These are phyloP conservation scores for Propithecus coquereli DNA, from an alignment of 2,113 vertebrate genomes.

Conservation along the genomic window DNA sequence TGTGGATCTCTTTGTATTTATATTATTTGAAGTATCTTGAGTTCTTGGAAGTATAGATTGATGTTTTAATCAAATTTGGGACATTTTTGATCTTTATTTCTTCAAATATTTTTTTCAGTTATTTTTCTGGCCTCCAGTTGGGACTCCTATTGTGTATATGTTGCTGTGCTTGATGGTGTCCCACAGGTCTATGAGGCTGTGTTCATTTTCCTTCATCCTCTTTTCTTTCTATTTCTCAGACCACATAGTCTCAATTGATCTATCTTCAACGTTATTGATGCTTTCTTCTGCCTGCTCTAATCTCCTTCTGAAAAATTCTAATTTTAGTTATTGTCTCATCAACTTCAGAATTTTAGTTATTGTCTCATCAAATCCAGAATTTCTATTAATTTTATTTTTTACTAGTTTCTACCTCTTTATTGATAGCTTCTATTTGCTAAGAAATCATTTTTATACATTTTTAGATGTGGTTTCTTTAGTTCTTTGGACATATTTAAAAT, in stretches of 20 bases:
- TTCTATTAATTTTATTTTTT: neutral
- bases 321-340: neutral
- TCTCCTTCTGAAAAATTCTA: neutral
- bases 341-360: neutral
- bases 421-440: neutral
- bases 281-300: neutral
- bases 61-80: neutral
- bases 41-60: neutral
- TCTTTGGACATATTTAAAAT: neutral
- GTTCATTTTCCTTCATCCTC: neutral
- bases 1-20: neutral
- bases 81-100: neutral
- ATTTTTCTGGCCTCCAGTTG: neutral
- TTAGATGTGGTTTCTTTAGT: neutral
- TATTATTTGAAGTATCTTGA: neutral
- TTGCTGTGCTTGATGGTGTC: neutral
- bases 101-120: neutral
- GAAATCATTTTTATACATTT: neutral
- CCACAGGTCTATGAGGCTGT: neutral
- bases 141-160: neutral
- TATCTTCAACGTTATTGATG: neutral
- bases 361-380: neutral
- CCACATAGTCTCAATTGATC: neutral
- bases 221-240: neutral
- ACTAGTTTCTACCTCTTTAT: neutral